phyloP scores from a whole-genome alignment of 2,888 invertebrate genomes.

The Drosophila rubida region DNA sequence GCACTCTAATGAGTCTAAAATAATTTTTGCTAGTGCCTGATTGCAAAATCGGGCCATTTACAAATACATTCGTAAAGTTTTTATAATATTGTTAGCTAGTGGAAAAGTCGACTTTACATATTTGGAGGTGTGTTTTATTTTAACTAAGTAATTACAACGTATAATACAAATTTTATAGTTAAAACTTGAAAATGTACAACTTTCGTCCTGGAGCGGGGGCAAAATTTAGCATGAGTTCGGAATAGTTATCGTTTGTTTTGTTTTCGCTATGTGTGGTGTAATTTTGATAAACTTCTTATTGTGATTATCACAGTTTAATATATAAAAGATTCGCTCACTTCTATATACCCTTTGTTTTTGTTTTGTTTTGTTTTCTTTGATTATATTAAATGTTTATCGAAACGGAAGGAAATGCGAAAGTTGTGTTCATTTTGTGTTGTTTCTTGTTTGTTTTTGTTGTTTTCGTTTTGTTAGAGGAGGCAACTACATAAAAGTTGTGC shows the following conservation, averaged over 20 bases:
- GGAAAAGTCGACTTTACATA: no score
- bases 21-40: constrained; percentile 73
- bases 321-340: constrained; percentile 69
- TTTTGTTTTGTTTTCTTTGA: constrained; percentile 24
- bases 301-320: constrained; percentile 83
- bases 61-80: constrained; percentile 23
- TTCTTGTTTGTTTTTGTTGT: constrained; percentile 17
- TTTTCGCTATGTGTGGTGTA: not conserved
- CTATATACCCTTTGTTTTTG: constrained; percentile 60
- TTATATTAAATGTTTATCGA: constrained; percentile 22
- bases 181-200: constrained; percentile 67
- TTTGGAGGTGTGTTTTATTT: constrained; percentile 56
- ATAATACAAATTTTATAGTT: constrained; percentile 77
- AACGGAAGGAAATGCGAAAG: constrained; percentile 47
- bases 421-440: constrained; percentile 11
- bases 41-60: constrained; percentile 61
- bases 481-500: constrained; percentile 46
- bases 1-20: constrained; percentile 89
- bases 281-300: constrained; percentile 47
- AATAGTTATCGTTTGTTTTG: not conserved
- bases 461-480: constrained; percentile 17
- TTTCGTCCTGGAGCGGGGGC: constrained; percentile 35
- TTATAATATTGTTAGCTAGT: no score
- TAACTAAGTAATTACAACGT: constrained; percentile 76
- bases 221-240: not conserved